These are phyloP conservation scores for Hippocampus abdominalis DNA, from an alignment of 2,113 vertebrate species.

Conservation along the genomic window DNA sequence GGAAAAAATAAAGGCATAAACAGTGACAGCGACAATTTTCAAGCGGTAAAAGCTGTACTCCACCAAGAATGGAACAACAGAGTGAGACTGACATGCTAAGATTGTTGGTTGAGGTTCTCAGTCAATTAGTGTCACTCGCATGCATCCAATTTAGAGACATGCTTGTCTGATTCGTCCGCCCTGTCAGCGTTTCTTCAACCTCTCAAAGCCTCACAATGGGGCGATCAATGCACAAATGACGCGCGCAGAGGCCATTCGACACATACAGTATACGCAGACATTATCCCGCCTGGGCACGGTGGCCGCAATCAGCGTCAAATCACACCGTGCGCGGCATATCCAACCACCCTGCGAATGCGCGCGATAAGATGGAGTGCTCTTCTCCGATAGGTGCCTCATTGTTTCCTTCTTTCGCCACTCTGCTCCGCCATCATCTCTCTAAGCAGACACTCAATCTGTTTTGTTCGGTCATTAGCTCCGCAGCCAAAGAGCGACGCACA, in stretches of 20 bases:
- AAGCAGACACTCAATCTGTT: conserved; percentile 70
- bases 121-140: conserved; percentile 56
- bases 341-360: conserved; percentile 35
- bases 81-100: conserved; percentile 45
- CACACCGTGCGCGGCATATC: conserved; percentile 11
- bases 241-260: conserved; percentile 8
- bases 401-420: conserved; percentile 32
- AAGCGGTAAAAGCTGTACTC: no score
- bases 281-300: conserved; percentile 45
- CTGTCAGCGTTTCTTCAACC: conserved; percentile 27
- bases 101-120: conserved; percentile 51
- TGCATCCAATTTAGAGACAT: conserved; percentile 43
- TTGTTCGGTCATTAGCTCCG: conserved; percentile 66
- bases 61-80: conserved; percentile 8
- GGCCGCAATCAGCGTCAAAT: conserved; percentile 52
- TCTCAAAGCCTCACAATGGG: conserved; percentile 28
- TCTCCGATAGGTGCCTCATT: conserved; percentile 16
- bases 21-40: no score
- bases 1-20: no score
- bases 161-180: conserved; percentile 42
- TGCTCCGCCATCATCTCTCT: conserved; percentile 35
- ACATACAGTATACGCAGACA: conserved; percentile 13
- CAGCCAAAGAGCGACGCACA: conserved; percentile 41
- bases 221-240: conserved; percentile 18
- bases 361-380: conserved; percentile 35